These are phyloP conservation scores for Caerostris darwini DNA, from an alignment of 1,140 invertebrate genomes.

Conservation along the genomic window DNA sequence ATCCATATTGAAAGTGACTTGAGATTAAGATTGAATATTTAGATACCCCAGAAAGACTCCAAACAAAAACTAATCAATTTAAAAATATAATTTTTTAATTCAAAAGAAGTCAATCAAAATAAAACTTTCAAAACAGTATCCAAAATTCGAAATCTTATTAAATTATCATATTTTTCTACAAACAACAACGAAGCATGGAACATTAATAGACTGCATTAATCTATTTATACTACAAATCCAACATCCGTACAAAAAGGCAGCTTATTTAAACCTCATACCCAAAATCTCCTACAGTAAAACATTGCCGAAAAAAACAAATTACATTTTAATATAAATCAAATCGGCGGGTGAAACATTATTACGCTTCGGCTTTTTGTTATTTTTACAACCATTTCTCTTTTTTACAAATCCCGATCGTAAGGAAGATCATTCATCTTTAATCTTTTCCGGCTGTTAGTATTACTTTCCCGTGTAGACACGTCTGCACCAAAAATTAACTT, in stretches of 20 bases:
- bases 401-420: neutral
- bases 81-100: too few species aligned
- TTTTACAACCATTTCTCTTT: neutral
- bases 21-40: too few species aligned
- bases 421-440: neutral
- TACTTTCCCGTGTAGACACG: conserved; percentile 48
- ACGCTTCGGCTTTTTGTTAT: neutral
- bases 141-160: too few species aligned
- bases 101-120: too few species aligned
- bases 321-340: neutral
- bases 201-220: too few species aligned
- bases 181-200: too few species aligned
- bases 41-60: too few species aligned
- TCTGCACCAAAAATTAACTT: conserved; percentile 59
- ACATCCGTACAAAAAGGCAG: neutral
- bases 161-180: too few species aligned
- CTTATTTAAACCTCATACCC: neutral
- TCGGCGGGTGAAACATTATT: neutral
- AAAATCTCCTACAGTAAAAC: neutral
- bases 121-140: too few species aligned
- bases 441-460: conserved; percentile 31
- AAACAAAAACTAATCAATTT: too few species aligned
- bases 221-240: too few species aligned
- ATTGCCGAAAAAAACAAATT: neutral
- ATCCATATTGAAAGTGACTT: too few species aligned